Base-by-base conservation (phyloP, 2,113 vertebrate genomes). In the Erinaceus europaeus region DNA sequence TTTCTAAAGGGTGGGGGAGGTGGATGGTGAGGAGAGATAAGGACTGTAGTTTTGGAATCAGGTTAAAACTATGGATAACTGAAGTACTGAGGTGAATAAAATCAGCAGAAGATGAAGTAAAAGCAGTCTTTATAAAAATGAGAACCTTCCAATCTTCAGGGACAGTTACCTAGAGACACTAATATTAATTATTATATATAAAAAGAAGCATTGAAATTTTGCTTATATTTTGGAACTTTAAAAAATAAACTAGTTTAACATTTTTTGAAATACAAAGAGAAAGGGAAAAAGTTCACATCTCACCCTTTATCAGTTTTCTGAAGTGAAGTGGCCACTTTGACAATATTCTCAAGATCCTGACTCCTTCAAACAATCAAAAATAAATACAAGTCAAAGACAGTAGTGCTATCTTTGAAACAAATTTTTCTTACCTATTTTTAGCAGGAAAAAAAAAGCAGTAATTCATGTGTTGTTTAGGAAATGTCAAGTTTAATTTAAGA, bases 321-420 rank as follows among this genome's bases (percentile, higher is more conserved):
- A 89, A 82, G 67, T 27, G 91, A 90, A 65, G 69, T 46, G 15
- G 77, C 44, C 84, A 61, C 89, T 83, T 80, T 91, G 50, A 90
- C 9, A 3, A 93, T 73, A 34, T 73, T 85, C 59, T 92, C 79
- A 4, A 89, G 74, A 76, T 94, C 64, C 90, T 92, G 14, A 0
- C 72, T 92, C 92, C 84, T 95, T 93, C 82, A 95, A 72, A 59
- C 46, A 87, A 95, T 11, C 44, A 90, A 93, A 91, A 93, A 87
- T 9, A 48, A 89, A 32, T 44, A 78, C 5, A 75, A 3, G 36
- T 52, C 50, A 93, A 40, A 55, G 34, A 52, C 1, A 55, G 0
- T 9, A 17, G 5, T 59, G 36, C 27, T 36, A 34, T 12, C 3
- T 40, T 59, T 29, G 32, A 76, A 48, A 57, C 34, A 76, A 3